Base-by-base conservation (phyloP, 2,888 invertebrate genomes). In the Spodoptera picta region DNA sequence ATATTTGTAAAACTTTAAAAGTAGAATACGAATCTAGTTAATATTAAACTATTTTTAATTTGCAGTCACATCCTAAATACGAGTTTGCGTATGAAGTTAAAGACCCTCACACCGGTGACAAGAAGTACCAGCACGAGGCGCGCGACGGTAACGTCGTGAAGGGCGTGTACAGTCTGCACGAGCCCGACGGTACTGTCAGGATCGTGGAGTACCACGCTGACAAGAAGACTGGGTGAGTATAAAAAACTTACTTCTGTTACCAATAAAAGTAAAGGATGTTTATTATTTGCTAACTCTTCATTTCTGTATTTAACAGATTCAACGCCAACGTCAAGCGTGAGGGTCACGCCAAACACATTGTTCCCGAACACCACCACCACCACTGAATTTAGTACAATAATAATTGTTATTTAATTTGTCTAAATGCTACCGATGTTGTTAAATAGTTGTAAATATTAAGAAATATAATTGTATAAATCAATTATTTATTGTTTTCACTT, bases 91-190 rank as follows among this genome's bases (percentile, higher is more conserved):
- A 94, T 80, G 87, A 92, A 46, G 92, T 92, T 9, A 86, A 91
- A 65, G 95, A 95, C 72, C 90, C 88, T 1, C 94, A 95, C 71
- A 95, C 95, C 42, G 94, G 92, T 9, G 95, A 95, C 86, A 86
- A 90, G 76, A 95, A 95, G 83, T 90, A 87, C 73, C 95, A 95
- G 82, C 85, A 90, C 61, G 95, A 95, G 86, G 82, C 88, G 69
- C 89, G 92, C 54, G 92, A 94, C 85, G 96, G 95, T 3, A 92
- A 95, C 79, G 90, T 90, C 46, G 95, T 96, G 59, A 92, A 94
- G 83, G 96, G 95, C 45, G 93, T 95, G 77, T 95, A 95, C 85
- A 91, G 90, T 47, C 83, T 95, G 57, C 90, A 92, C 71, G 93
- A 95, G 75, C 90, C 93, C 43, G 93, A 91, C 54, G 79, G 79